phyloP scores from a whole-genome alignment of 1,140 invertebrate species.

The Drosophila jambulina region DNA sequence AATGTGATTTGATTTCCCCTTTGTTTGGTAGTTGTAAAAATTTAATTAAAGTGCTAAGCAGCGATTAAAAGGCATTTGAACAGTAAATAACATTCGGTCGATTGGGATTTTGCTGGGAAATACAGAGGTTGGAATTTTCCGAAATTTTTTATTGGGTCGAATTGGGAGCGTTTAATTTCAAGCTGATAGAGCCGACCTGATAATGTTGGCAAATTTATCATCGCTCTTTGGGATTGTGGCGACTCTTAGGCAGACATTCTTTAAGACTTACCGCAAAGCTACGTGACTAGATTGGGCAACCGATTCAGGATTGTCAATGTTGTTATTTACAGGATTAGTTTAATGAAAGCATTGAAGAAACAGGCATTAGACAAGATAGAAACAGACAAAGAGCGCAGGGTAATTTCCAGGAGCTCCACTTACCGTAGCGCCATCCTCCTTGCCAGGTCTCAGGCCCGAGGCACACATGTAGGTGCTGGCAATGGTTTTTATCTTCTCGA shows the following conservation, averaged over 20 bases:
- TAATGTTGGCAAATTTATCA: slow-evolving; percentile 16
- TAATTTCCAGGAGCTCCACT: slow-evolving; percentile 56
- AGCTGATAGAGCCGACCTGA: not conserved
- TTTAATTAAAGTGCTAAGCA: slow-evolving; percentile 77
- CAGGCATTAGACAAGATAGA: slow-evolving; percentile 50
- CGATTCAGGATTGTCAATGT: slow-evolving; percentile 30
- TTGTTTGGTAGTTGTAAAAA: slow-evolving; percentile 47
- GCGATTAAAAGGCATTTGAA: slow-evolving; percentile 70
- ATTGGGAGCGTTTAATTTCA: slow-evolving; percentile 25
- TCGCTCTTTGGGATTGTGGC: not conserved
- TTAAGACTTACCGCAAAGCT: slow-evolving; percentile 81
- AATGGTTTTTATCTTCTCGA: slow-evolving; percentile 99
- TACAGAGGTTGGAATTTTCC: slow-evolving; percentile 12
- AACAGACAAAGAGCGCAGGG: not conserved
- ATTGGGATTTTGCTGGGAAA: slow-evolving; percentile 34
- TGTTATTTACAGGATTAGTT: slow-evolving; percentile 71
- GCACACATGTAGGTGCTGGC: slow-evolving; percentile 99
- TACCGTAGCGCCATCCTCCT: slow-evolving; percentile 90
- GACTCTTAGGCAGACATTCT: slow-evolving; percentile 1
- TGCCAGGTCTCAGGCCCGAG: slow-evolving; percentile 95
- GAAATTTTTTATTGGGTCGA: slow-evolving; percentile 9
- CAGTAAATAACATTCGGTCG: slow-evolving; percentile 61
- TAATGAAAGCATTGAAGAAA: slow-evolving; percentile 60
- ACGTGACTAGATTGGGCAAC: slow-evolving; percentile 65
- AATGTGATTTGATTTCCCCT: slow-evolving; percentile 66